Base-by-base conservation (phyloP, 2,113 vertebrate genomes). In the Ochotona curzoniae region DNA sequence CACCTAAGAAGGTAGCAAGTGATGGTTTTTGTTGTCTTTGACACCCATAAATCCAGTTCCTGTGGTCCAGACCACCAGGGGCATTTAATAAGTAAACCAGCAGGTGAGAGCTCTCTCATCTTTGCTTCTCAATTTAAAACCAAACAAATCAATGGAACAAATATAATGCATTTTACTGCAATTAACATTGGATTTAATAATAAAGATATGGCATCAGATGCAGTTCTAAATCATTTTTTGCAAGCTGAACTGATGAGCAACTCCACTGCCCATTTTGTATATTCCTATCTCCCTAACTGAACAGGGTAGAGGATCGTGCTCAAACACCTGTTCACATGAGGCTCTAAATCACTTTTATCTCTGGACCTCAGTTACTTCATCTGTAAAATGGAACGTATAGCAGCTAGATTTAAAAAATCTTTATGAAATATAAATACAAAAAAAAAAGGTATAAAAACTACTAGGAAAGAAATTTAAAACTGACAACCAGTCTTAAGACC, bases 201-300 rank as follows among this genome's bases (percentile, higher is more conserved):
- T 60, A 67, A 57, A 83, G 7, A 83, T 38, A 76, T 7, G 28
- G 23, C 61, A 66, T 87, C 13, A 51, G 30, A 1, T 61, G 28
- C 3, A 70, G 35, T 61, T 93, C 79, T 93, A 67, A 83, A 88
- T 35, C 35, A 21, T 93, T 47, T 61, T 54, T 83, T 64, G 0
- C 51, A 54, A 44, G 15, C 0, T 89, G 86, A 83, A 89, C 70
- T 76, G 83, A 49, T 4, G 30, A 63, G 35, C 38, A 87, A 87
- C 54, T 64, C 49, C 67, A 35, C 38, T 63, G 38, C n/a, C 61
- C 38, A 93, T 49, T 84, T 21, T 76, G 38, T 8, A 57, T 75
- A 89, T 44, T n/a, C 61, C 83, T 83, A 30, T 70, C 70, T 76
- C 57, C 64, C 12, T 85, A 92, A 71, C 26, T 49, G 83, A 89